phyloP scores from a whole-genome alignment of 1,140 invertebrate species.

The Drosophila bifasciata region DNA sequence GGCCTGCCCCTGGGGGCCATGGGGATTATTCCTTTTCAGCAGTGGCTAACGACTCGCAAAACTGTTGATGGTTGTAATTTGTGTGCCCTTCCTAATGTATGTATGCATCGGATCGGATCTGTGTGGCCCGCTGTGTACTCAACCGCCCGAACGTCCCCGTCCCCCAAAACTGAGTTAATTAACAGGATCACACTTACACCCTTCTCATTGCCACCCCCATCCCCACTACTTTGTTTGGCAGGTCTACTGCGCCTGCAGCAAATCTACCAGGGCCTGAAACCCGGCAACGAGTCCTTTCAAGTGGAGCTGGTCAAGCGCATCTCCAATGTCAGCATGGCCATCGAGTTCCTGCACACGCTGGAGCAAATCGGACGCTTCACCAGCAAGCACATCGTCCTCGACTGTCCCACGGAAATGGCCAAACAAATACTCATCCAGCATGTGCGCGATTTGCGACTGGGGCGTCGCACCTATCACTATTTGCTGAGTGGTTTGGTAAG shows the following conservation, averaged over 20 bases:
- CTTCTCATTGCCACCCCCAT: background rate
- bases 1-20: conserved; percentile 3
- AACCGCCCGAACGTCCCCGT: background rate
- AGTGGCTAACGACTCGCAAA: conserved; percentile 62
- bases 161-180: conserved; percentile 55
- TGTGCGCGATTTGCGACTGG: conserved; percentile 92
- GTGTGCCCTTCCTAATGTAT: conserved; percentile 39
- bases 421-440: conserved; percentile 94
- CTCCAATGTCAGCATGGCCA: conserved; percentile 90
- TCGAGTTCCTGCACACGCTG: conserved; percentile 90
- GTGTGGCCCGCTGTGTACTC: conserved; percentile 5
- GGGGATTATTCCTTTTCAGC: conserved; percentile 25
- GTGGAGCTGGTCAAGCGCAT: conserved; percentile 93
- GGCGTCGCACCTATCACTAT: conserved; percentile 95
- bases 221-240: conserved; percentile 85
- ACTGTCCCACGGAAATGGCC: conserved; percentile 93
- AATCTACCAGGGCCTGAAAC: conserved; percentile 93
- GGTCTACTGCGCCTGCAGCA: conserved; percentile 94
- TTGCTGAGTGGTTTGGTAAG: conserved; percentile 95
- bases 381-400: conserved; percentile 95
- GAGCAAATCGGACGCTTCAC: conserved; percentile 92
- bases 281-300: conserved; percentile 91
- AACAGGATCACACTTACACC: conserved; percentile 44
- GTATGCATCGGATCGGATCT: background rate
- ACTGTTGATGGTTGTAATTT: conserved; percentile 69